Evolutionary conservation across 2,797 vertebrate species (phyloP).

Genomic region (Dryobates pubescens): DNA sequence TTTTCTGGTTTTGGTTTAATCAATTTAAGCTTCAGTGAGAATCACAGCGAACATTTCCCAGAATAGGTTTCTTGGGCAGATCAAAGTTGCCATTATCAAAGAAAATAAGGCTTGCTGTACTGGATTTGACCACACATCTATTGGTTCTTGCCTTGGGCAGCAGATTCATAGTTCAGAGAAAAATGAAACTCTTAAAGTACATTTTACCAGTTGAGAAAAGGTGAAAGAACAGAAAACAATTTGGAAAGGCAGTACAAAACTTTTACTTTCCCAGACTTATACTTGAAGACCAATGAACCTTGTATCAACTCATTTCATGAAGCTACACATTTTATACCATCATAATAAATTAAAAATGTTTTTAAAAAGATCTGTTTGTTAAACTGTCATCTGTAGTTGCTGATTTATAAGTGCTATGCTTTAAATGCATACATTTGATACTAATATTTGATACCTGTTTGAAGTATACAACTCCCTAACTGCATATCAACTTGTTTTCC

Average conservation of each 20-base stretch:
- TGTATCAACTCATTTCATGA: neutral
- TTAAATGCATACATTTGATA: neutral
- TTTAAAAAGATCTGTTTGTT: neutral
- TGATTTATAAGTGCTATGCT: neutral
- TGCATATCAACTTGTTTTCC: neutral
- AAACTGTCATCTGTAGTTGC: neutral
- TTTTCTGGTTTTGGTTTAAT: slow-evolving; percentile 18
- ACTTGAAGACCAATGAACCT: neutral
- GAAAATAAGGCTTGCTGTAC: neutral
- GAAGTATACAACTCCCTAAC: neutral
- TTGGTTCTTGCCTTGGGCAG: slow-evolving; percentile 25
- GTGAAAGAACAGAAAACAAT: neutral
- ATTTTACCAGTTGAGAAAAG: neutral
- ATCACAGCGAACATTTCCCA: neutral
- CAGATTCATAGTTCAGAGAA: neutral
- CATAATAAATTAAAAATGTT: neutral
- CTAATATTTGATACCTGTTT: neutral
- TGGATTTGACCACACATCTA: neutral
- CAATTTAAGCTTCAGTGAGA: neutral
- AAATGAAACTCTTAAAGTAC: neutral
- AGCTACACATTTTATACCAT: neutral
- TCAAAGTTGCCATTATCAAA: slow-evolving; percentile 29
- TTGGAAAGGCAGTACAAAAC: neutral
- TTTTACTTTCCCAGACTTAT: neutral
- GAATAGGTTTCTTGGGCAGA: neutral